These are phyloP conservation scores for Choristoneura rosaceana DNA, from an alignment of 2,888 invertebrate genomes.

Conservation along the genomic window DNA sequence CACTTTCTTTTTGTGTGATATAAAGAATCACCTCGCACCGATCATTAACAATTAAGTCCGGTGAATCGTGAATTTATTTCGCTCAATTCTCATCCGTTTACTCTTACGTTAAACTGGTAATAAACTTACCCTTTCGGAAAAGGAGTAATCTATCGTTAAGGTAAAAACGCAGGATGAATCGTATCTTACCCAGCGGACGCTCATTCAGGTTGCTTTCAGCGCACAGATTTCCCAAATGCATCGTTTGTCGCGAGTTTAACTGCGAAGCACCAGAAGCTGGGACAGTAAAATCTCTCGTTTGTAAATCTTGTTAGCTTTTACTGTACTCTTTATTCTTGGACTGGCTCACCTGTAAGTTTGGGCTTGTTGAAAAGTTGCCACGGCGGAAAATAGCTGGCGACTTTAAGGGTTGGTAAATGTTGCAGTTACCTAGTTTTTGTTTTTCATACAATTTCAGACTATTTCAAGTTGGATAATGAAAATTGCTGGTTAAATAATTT, in stretches of 20 bases:
- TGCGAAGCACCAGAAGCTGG: slow-evolving; percentile 58
- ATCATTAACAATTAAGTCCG: not conserved
- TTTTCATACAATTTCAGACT: too few relatives aligned
- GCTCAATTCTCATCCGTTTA: slow-evolving; percentile 9
- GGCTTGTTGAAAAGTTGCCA: not conserved
- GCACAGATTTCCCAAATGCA: slow-evolving; percentile 70
- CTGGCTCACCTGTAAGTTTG: not conserved
- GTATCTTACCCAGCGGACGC: slow-evolving; percentile 34
- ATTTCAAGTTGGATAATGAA: too few relatives aligned
- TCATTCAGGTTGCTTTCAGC: slow-evolving; percentile 47
- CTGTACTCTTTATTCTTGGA: slow-evolving; percentile 21
- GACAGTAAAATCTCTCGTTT: slow-evolving; percentile 58
- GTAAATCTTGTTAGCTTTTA: slow-evolving; percentile 49
- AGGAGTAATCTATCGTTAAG: slow-evolving; percentile 35
- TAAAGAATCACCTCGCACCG: not conserved
- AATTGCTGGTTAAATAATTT: too few relatives aligned
- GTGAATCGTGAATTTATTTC: not conserved
- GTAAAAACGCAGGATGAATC: slow-evolving; percentile 35
- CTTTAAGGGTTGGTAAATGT: not conserved
- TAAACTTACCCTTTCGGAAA: slow-evolving; percentile 8
- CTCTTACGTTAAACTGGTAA: slow-evolving; percentile 6
- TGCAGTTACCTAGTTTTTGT: too few relatives aligned
- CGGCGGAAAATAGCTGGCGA: too few relatives aligned
- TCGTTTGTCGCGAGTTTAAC: slow-evolving; percentile 66
- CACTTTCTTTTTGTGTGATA: too few relatives aligned